phyloP scores from a whole-genome alignment of 1,140 invertebrate species.

The Aphidius gifuensis region DNA sequence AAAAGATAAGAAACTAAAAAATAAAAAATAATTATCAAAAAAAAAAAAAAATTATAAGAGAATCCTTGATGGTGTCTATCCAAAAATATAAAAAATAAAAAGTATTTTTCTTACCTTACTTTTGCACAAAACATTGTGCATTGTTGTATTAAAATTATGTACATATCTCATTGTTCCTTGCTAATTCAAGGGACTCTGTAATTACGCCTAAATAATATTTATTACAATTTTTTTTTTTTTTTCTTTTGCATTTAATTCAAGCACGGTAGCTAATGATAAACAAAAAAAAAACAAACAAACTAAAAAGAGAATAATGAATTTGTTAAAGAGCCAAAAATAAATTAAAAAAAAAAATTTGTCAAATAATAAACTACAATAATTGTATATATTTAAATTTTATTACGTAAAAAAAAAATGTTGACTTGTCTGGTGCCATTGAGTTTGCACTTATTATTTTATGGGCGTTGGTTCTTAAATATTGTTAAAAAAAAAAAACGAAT shows the following conservation, averaged over 20 bases:
- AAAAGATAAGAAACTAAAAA: background rate
- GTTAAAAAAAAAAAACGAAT: too few relatives aligned
- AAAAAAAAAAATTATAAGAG: background rate
- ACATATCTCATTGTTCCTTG: constrained; percentile 21
- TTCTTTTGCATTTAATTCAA: constrained; percentile 8
- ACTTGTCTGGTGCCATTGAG: too few relatives aligned
- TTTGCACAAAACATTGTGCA: constrained; percentile 19
- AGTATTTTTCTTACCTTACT: constrained; percentile 18
- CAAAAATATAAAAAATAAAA: background rate
- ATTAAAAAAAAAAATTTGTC: too few relatives aligned
- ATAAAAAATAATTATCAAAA: background rate
- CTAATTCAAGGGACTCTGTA: background rate
- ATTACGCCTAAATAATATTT: constrained; percentile 11
- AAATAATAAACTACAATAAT: too few relatives aligned
- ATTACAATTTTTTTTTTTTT: constrained; percentile 9
- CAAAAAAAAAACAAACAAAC: background rate
- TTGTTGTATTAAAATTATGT: constrained; percentile 24
- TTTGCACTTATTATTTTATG: too few relatives aligned
- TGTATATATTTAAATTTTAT: too few relatives aligned
- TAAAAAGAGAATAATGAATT: too few relatives aligned
- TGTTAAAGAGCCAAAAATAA: too few relatives aligned
- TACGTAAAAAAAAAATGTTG: too few relatives aligned
- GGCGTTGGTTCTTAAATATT: too few relatives aligned
- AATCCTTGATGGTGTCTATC: background rate
- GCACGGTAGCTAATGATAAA: background rate